These are phyloP conservation scores for Helicoverpa assulta DNA, from an alignment of 2,888 invertebrate genomes.

Conservation along the genomic window DNA sequence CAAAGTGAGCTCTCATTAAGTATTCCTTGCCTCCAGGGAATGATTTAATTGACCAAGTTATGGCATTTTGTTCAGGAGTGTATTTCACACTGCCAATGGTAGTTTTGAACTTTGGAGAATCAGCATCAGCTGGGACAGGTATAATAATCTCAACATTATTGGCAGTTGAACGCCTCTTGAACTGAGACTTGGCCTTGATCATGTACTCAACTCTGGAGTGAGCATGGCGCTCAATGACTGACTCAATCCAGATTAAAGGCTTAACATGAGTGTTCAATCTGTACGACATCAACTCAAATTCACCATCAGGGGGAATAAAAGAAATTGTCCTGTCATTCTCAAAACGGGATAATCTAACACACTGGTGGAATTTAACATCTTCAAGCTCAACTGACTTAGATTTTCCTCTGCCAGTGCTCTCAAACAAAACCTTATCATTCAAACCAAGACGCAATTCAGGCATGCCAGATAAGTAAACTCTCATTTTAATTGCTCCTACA, in stretches of 20 bases:
- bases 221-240: constrained; percentile 98
- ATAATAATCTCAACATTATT: constrained; percentile 99
- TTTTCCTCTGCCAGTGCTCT: constrained; percentile 98
- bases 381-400: constrained; percentile 99
- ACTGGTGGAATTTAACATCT: constrained; percentile 99
- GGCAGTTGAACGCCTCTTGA: constrained; percentile 98
- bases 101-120: constrained; percentile 99
- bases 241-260: constrained; percentile 99
- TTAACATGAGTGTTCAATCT: constrained; percentile 99
- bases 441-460: constrained; percentile 98
- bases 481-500: constrained; percentile 99
- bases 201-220: constrained; percentile 99
- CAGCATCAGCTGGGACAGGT: constrained; percentile 98
- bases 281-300: constrained; percentile 99
- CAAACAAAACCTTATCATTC: constrained; percentile 99
- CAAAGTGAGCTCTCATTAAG: constrained; percentile 99
- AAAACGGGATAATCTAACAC: constrained; percentile 98
- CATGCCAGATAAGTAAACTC: constrained; percentile 99
- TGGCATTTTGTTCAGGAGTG: constrained; percentile 98
- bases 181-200: constrained; percentile 99
- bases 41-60: constrained; percentile 99
- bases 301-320: constrained; percentile 99
- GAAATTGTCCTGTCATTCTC: constrained; percentile 99
- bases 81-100: constrained; percentile 99
- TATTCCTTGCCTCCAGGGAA: constrained; percentile 99